phyloP scores from a whole-genome alignment of 1,140 invertebrate species.

The Belonocnema kinseyi region DNA sequence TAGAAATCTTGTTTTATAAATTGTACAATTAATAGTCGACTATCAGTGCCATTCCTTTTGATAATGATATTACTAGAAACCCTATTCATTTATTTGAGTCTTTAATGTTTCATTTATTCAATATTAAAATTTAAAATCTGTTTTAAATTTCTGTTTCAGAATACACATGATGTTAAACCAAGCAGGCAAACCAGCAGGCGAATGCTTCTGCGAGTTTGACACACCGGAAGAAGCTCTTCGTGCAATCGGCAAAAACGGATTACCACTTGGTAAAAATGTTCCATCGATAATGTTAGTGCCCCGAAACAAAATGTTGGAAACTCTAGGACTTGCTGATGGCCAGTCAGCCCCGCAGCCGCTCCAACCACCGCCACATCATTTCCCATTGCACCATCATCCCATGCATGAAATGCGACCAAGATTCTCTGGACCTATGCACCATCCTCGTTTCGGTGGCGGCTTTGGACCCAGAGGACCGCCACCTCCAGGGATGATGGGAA shows the following conservation, averaged over 20 bases:
- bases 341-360: constrained; percentile 51
- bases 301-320: constrained; percentile 78
- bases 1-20: too few species aligned
- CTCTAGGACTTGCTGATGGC: constrained; percentile 64
- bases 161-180: constrained; percentile 87
- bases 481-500: constrained; percentile 67
- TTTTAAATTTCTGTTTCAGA: constrained; percentile 62
- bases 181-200: constrained; percentile 83
- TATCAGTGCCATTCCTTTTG: too few species aligned
- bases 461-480: constrained; percentile 64
- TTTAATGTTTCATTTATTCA: too few species aligned
- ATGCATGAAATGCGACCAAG: constrained; percentile 64
- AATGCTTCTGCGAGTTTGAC: constrained; percentile 91
- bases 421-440: constrained; percentile 62
- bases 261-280: constrained; percentile 79
- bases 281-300: constrained; percentile 82
- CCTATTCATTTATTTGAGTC: too few species aligned
- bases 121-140: neutral
- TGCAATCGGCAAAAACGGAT: constrained; percentile 83
- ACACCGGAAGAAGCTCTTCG: constrained; percentile 81
- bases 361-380: constrained; percentile 48
- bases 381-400: constrained; percentile 40
- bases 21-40: too few species aligned
- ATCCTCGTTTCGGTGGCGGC: constrained; percentile 63
- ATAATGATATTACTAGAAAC: too few species aligned